A percentile compares a stretch with the other conserved stretches of the same genome.
These are phyloP conservation scores for Strigamia maritima DNA, from an alignment of 2,888 invertebrate genomes.

Conservation along the genomic window DNA sequence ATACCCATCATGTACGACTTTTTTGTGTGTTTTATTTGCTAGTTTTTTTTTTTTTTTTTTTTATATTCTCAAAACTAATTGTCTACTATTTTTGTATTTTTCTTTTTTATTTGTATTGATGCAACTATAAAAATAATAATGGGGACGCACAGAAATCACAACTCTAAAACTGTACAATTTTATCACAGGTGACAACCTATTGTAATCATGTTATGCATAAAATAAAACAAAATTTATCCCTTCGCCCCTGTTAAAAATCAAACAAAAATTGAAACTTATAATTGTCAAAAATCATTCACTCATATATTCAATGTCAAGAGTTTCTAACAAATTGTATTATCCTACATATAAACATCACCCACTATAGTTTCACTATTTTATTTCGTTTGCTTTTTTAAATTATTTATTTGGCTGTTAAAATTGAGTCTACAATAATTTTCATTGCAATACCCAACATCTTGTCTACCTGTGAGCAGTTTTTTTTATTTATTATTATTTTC, in stretches of 20 bases:
- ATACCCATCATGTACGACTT: not conserved
- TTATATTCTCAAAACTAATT: not conserved
- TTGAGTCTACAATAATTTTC: not conserved
- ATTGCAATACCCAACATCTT: not conserved
- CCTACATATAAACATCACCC: not conserved
- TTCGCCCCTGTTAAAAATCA: not conserved
- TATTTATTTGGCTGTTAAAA: not conserved
- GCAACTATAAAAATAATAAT: not conserved
- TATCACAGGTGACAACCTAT: slow-evolving; percentile 9
- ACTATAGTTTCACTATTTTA: not conserved
- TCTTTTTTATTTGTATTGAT: not conserved
- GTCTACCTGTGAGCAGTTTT: not conserved
- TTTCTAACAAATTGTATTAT: not conserved
- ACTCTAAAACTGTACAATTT: slow-evolving; percentile 17
- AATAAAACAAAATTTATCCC: not conserved
- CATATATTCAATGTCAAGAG: no score
- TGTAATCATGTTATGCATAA: not conserved
- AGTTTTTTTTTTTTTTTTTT: not conserved
- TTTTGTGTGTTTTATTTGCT: no score
- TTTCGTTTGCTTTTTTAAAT: not conserved
- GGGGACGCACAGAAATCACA: slow-evolving; percentile 13
- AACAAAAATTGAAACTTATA: not conserved
- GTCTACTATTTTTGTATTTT: not conserved
- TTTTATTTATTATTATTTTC: not conserved
- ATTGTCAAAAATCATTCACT: not conserved